Percentiles rank a stretch among this genome's conserved stretches.
These are phyloP conservation scores for Mimumesa dahlbomi DNA, from an alignment of 2,888 invertebrate species.

Conservation along the genomic window DNA sequence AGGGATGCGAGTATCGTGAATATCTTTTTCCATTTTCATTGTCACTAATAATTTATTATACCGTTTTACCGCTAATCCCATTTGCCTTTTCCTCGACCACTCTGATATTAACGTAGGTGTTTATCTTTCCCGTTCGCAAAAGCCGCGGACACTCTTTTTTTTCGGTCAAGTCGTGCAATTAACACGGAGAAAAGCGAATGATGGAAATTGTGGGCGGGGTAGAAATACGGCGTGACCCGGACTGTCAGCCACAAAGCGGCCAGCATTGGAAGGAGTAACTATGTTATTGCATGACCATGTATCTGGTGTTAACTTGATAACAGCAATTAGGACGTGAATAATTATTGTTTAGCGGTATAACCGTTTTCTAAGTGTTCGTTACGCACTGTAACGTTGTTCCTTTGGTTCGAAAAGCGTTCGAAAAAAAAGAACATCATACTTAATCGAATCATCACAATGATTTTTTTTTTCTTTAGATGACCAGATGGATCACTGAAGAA, in stretches of 20 bases:
- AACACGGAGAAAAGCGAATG: slow-evolving; percentile 34
- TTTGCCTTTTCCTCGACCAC: too few species aligned
- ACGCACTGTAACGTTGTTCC: too few species aligned
- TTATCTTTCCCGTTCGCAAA: too few species aligned
- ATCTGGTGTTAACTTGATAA: slow-evolving; percentile 48
- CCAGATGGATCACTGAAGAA: background rate
- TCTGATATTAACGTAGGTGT: too few species aligned
- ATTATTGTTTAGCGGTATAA: slow-evolving; percentile 33
- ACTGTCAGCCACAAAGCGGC: slow-evolving; percentile 42
- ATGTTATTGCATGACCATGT: slow-evolving; percentile 36
- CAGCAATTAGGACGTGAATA: slow-evolving; percentile 42
- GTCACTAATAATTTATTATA: too few species aligned
- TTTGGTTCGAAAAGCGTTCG: too few species aligned
- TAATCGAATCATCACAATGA: background rate
- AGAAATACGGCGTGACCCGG: slow-evolving; percentile 41
- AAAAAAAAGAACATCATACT: too few species aligned
- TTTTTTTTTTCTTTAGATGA: background rate
- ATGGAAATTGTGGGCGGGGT: slow-evolving; percentile 37
- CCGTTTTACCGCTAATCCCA: too few species aligned
- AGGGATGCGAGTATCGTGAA: too few species aligned
- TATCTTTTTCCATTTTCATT: too few species aligned
- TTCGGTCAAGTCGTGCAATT: slow-evolving; percentile 30
- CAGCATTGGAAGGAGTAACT: slow-evolving; percentile 39
- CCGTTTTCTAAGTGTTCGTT: slow-evolving; percentile 1
- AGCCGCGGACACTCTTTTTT: too few species aligned